Percentiles rank a stretch among this genome's conserved stretches.
phyloP scores from a whole-genome alignment of 2,797 vertebrate genomes.

The Malurus leucopterus region DNA sequence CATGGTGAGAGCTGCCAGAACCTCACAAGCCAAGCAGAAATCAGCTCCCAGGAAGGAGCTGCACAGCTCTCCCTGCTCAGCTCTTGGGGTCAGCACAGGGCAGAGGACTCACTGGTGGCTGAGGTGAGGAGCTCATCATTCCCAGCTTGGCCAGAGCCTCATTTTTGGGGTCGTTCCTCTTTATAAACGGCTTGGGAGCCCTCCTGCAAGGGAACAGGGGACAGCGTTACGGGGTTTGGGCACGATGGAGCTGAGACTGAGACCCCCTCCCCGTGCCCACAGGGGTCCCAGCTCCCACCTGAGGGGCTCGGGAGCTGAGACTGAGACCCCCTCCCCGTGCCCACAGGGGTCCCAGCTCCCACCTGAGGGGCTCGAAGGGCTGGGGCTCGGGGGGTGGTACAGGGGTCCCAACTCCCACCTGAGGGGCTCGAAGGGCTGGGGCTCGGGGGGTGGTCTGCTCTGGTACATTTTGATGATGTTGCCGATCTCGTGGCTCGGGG shows the following conservation, averaged over 20 bases:
- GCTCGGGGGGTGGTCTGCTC: constrained; percentile 75
- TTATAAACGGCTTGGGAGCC: constrained; percentile 72
- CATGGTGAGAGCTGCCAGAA: neutral
- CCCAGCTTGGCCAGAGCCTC: constrained; percentile 87
- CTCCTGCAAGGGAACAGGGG: constrained; percentile 53
- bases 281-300: constrained; percentile 69
- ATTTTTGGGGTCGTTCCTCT: constrained; percentile 85
- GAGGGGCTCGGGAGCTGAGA: constrained; percentile 71
- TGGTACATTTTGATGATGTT: constrained; percentile 91
- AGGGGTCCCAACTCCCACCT: constrained; percentile 69
- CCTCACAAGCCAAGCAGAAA: neutral
- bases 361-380: too few species aligned
- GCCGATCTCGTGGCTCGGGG: constrained; percentile 84
- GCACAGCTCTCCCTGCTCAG: neutral
- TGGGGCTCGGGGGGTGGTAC: too few species aligned
- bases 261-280: neutral
- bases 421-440: constrained; percentile 71
- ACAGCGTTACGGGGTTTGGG: neutral
- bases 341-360: too few species aligned
- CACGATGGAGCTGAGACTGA: neutral
- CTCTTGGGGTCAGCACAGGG: neutral
- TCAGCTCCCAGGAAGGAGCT: neutral
- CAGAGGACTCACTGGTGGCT: constrained; percentile 63
- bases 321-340: too few species aligned
- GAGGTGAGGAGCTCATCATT: constrained; percentile 3